phyloP scores from a whole-genome alignment of 2,113 vertebrate genomes.

The Phodopus roborovskii region DNA sequence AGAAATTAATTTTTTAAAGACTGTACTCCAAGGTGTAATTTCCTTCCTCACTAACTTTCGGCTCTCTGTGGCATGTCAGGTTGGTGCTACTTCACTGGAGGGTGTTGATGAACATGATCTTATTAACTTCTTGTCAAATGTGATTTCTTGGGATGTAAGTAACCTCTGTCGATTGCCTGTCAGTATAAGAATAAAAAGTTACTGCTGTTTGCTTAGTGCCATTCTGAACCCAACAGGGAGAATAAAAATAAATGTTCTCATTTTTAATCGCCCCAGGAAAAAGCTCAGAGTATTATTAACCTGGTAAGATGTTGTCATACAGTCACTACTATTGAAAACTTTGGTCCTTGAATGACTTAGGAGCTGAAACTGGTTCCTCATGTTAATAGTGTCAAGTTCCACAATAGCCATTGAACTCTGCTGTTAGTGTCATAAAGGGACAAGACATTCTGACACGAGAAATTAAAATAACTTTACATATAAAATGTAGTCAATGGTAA shows the following conservation, averaged over 20 bases:
- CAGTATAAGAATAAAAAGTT: slow-evolving; percentile 53
- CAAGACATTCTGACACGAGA: not conserved
- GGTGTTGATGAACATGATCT: not conserved
- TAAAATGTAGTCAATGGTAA: not conserved
- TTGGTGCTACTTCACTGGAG: not conserved
- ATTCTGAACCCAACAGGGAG: slow-evolving; percentile 55
- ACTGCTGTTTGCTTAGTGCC: slow-evolving; percentile 52
- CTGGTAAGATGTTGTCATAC: slow-evolving; percentile 28
- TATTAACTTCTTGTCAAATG: slow-evolving; percentile 56
- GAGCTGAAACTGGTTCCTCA: not conserved
- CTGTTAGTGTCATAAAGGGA: not conserved
- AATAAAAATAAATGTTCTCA: slow-evolving; percentile 78
- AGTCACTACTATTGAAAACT: slow-evolving; percentile 54
- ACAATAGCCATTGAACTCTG: not conserved
- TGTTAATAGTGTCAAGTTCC: slow-evolving; percentile 7
- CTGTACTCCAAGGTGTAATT: not conserved
- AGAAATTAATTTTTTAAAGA: slow-evolving; percentile 5
- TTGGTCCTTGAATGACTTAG: not conserved
- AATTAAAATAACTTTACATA: not conserved
- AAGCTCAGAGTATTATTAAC: slow-evolving; percentile 60
- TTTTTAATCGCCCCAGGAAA: slow-evolving; percentile 69
- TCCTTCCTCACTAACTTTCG: not conserved
- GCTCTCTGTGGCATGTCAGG: not conserved
- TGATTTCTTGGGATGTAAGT: slow-evolving; percentile 14
- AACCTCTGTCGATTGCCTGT: not conserved